Conservation (phyloP, 2,888 invertebrate species). For the Xanthorhoe designata region DNA sequence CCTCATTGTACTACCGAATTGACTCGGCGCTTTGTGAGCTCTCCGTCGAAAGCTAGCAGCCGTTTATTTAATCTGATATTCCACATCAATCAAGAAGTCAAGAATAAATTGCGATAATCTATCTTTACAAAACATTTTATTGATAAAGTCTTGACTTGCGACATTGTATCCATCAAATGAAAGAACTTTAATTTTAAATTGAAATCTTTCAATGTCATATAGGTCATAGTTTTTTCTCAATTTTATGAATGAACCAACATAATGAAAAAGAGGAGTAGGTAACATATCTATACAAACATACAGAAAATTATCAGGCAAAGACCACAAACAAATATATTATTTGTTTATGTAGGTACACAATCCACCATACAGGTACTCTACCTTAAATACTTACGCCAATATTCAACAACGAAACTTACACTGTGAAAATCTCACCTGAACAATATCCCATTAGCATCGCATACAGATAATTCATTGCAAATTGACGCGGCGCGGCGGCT, state of each 20-base stretch:
- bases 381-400: neutral
- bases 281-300: no score
- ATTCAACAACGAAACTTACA: neutral
- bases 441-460: slow-evolving; percentile 18
- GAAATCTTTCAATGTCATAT: neutral
- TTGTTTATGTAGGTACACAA: no score
- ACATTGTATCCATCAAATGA: neutral
- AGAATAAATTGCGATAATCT: slow-evolving; percentile 11
- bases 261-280: no score
- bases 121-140: slow-evolving; percentile 10
- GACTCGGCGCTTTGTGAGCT: slow-evolving; percentile 19
- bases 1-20: slow-evolving; percentile 29
- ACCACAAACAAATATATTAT: no score
- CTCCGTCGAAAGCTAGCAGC: slow-evolving; percentile 60
- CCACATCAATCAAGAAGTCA: slow-evolving; percentile 69
- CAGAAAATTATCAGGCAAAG: neutral
- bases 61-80: slow-evolving; percentile 76
- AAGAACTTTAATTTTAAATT: neutral
- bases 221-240: no score
- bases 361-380: no score
- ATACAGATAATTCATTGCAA: slow-evolving; percentile 45
- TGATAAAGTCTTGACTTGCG: neutral
- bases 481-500: slow-evolving; percentile 52
- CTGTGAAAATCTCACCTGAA: slow-evolving; percentile 1
- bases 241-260: no score